Percentiles rank a stretch among this genome's conserved stretches.
Conservation (phyloP, 1,140 invertebrate species). For the Lutraria rhynchaena region DNA sequence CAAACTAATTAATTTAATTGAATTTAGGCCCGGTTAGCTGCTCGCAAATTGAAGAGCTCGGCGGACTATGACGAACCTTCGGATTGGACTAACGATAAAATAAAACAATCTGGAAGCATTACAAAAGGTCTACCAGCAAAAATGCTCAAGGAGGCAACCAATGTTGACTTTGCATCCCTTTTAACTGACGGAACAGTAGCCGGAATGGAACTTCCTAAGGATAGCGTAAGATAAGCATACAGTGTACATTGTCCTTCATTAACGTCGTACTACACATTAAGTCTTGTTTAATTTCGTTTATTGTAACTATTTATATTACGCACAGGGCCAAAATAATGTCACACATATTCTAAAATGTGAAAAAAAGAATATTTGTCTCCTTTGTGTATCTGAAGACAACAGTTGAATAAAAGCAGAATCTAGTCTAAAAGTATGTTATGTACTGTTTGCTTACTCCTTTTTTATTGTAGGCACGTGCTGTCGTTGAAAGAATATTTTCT, state of each 20-base stretch:
- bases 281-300: too few relatives aligned
- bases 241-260: too few relatives aligned
- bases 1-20: too few relatives aligned
- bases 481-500: neutral
- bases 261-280: too few relatives aligned
- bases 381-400: neutral
- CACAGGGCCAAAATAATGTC: too few relatives aligned
- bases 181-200: neutral
- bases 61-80: conserved; percentile 10
- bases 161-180: conserved; percentile 25
- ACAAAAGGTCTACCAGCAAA: neutral
- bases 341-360: too few relatives aligned
- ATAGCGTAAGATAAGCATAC: neutral
- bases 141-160: conserved; percentile 6
- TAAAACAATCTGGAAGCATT: conserved; percentile 12
- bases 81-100: conserved; percentile 7
- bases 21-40: too few relatives aligned
- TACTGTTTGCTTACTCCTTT: neutral
- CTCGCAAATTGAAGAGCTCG: conserved; percentile 1
- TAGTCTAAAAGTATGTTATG: neutral
- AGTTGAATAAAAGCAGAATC: neutral
- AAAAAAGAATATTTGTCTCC: too few relatives aligned
- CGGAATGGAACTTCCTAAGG: neutral
- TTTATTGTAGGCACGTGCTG: conserved; percentile 16
- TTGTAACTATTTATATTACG: too few relatives aligned